Base-by-base conservation (phyloP, 1,140 invertebrate species). In the Oscheius sp. region DNA sequence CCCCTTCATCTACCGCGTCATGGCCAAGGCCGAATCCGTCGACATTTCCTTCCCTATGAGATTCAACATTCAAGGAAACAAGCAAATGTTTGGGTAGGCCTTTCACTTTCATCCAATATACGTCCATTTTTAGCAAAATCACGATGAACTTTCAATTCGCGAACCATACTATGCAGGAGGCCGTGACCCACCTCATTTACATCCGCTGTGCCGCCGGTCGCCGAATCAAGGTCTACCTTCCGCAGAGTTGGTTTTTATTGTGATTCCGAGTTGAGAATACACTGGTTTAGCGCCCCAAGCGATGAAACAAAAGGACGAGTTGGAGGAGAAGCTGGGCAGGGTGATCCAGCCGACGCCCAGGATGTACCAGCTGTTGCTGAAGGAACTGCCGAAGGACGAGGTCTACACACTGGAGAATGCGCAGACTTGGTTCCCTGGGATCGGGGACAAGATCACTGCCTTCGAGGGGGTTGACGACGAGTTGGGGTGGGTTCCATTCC, bases 261-360 rank as follows among this genome's bases (percentile, higher is more conserved):
- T 55, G 28, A 13, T 23, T 4, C 28, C 4, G 7, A 7, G 7
- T 55, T 15, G 23, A 13, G 7, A 55, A 55, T 4, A 7, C 23
- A n/a, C n/a, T n/a, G n/a, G 7, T 55, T 7, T 55, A 55, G 49
- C 67, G 4, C 20, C 35, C 0, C 34, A 31, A 1, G 52, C 67
- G 7, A 29, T 68, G 55, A 68, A 68, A 28, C 2, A 34, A 49
- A 68, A 68, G 23, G 67, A 68, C 26, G 67, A 68, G 35, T 49
- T 68, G 13, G 67, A 68, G 35, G 67, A 55, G 26, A 68, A 68
- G 45, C 36, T 68, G 13, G 67, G 67, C 28, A 45, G 52, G 32
- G 4, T 68, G 10, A 68, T 68, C 3, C 58, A 68, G 26, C 67
- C 67, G 28, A 68, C 67, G 3, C 52, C 7, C 18, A 2, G 67